phyloP scores from a whole-genome alignment of 2,888 invertebrate genomes.

The Leptarthrus brevirostris region DNA sequence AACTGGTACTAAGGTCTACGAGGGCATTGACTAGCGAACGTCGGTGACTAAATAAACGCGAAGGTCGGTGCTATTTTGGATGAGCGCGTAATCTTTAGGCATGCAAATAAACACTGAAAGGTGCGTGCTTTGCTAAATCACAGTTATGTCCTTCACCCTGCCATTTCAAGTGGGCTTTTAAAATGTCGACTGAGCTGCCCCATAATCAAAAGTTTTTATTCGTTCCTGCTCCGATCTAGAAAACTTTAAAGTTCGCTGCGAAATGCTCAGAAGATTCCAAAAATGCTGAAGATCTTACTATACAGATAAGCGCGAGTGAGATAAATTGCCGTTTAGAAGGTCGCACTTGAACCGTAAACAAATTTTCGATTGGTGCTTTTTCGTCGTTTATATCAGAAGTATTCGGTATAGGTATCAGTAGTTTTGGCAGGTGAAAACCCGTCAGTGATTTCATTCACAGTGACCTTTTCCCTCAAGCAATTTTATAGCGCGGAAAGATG shows the following conservation, averaged over 20 bases:
- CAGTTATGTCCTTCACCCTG: constrained; percentile 35
- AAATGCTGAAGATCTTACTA: neutral
- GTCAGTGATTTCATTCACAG: constrained; percentile 11
- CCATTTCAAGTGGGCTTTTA: constrained; percentile 9
- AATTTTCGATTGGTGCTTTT: constrained; percentile 18
- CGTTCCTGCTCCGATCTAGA: constrained; percentile 21
- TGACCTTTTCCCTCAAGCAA: constrained; percentile 24
- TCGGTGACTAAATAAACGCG: constrained; percentile 8
- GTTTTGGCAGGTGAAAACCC: constrained; percentile 27
- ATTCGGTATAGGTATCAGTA: neutral
- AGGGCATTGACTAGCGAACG: constrained; percentile 33
- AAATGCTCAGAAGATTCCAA: neutral
- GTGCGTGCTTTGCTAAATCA: constrained; percentile 19
- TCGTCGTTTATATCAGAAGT: neutral
- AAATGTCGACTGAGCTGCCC: neutral
- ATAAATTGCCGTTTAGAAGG: neutral
- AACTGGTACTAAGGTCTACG: constrained; percentile 23
- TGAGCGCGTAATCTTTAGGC: neutral
- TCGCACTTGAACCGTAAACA: constrained; percentile 3
- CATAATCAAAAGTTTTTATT: constrained; percentile 34
- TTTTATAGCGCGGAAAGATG: constrained; percentile 2
- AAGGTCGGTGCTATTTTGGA: constrained; percentile 23
- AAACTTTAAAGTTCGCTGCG: neutral
- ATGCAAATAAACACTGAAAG: neutral
- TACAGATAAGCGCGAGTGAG: neutral